Conservation (phyloP, 2,888 invertebrate species). For the Axea sp. region DNA sequence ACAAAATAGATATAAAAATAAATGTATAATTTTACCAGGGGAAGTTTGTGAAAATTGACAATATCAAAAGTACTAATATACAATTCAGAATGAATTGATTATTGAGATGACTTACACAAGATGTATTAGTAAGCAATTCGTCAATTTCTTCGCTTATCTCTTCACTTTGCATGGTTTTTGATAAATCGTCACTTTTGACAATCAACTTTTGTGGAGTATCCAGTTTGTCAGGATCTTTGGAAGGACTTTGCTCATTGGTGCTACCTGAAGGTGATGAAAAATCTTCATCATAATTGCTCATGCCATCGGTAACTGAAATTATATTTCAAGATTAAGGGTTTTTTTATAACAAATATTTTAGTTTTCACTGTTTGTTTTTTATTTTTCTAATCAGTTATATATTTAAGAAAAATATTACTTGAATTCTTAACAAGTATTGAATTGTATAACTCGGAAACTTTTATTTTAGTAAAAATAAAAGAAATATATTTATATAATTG, state of each 20-base stretch:
- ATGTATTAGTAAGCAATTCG: constrained; percentile 74
- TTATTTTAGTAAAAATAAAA: too few species aligned
- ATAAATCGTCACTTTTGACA: constrained; percentile 67
- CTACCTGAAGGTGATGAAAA: constrained; percentile 76
- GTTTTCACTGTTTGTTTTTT: neutral
- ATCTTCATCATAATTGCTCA: constrained; percentile 76
- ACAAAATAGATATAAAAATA: constrained; percentile 4
- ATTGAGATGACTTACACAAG: constrained; percentile 73
- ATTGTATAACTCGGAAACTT: too few species aligned
- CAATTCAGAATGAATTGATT: constrained; percentile 8
- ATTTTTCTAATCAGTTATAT: too few species aligned
- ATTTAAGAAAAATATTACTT: too few species aligned
- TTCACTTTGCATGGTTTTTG: constrained; percentile 71
- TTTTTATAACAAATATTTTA: neutral
- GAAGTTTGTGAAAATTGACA: neutral
- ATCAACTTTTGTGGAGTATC: constrained; percentile 66
- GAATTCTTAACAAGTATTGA: too few species aligned
- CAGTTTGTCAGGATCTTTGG: constrained; percentile 70
- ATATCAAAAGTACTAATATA: constrained; percentile 1
- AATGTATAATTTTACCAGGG: neutral
- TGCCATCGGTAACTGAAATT: constrained; percentile 68
- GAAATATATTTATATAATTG: too few species aligned
- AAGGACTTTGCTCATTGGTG: constrained; percentile 75
- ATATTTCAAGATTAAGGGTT: too few species aligned
- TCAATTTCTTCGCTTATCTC: constrained; percentile 77